A percentile compares a stretch with the other conserved stretches of the same genome.
These are phyloP conservation scores for Pilophorus perplexus DNA, from an alignment of 2,888 invertebrate species.

Conservation along the genomic window DNA sequence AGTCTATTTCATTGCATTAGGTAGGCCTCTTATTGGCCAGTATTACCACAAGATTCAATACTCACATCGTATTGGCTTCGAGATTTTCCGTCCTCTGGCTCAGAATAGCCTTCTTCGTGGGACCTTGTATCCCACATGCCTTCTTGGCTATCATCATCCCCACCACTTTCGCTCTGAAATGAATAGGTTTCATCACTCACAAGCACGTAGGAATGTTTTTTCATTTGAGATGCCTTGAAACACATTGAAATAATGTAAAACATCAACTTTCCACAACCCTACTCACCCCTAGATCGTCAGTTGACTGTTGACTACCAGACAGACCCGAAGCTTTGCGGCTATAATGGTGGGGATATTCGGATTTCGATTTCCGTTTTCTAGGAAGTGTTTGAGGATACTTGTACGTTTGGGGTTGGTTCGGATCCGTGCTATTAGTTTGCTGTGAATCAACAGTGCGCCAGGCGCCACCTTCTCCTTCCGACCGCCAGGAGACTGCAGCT, in stretches of 20 bases:
- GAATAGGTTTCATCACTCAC: background rate
- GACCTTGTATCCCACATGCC: slow-evolving; percentile 46
- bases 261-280: background rate
- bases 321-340: slow-evolving; percentile 41
- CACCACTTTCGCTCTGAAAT: slow-evolving; percentile 44
- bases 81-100: slow-evolving; percentile 44
- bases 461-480: slow-evolving; percentile 54
- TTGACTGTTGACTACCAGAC: slow-evolving; percentile 39
- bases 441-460: slow-evolving; percentile 50
- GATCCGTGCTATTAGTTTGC: slow-evolving; percentile 24
- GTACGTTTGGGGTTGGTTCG: slow-evolving; percentile 16
- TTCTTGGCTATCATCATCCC: slow-evolving; percentile 44
- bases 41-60: too few relatives aligned
- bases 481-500: slow-evolving; percentile 84
- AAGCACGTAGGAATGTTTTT: background rate
- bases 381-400: slow-evolving; percentile 23
- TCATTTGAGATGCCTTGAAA: background rate
- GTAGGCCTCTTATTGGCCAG: too few relatives aligned
- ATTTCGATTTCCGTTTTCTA: slow-evolving; percentile 43
- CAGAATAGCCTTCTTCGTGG: slow-evolving; percentile 45
- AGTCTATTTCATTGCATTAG: too few relatives aligned
- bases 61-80: slow-evolving; percentile 34
- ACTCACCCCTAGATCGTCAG: slow-evolving; percentile 44
- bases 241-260: background rate
- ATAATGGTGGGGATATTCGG: slow-evolving; percentile 41